Evolutionary conservation across 2,113 vertebrate genomes (phyloP).

Genomic region (Odobenus rosmarus): DNA sequence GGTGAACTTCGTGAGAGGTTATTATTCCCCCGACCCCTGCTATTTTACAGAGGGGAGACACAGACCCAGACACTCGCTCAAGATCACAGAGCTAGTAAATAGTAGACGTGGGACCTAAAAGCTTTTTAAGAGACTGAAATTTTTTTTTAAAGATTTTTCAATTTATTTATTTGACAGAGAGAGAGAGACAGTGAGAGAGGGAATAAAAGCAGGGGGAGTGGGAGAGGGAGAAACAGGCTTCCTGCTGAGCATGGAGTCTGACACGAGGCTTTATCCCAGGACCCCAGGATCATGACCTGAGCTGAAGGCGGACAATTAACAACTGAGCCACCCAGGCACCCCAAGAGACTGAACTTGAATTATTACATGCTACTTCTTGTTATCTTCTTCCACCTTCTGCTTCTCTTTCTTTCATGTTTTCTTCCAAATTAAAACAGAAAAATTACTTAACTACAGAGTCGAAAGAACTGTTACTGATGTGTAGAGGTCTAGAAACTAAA

Average conservation of each 20-base stretch:
- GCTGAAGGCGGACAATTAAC: too few relatives aligned
- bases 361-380: neutral
- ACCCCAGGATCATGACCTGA: too few relatives aligned
- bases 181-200: too few relatives aligned
- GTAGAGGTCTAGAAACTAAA: neutral
- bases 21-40: too few relatives aligned
- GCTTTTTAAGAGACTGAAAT: neutral
- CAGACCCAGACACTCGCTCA: neutral
- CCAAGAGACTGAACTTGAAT: neutral
- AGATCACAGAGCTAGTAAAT: neutral
- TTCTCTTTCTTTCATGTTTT: neutral
- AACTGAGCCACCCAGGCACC: too few relatives aligned
- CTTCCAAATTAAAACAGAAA: neutral
- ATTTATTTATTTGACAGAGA: too few relatives aligned
- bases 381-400: neutral
- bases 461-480: neutral
- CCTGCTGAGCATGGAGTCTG: too few relatives aligned
- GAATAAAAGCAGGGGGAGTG: too few relatives aligned
- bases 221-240: too few relatives aligned
- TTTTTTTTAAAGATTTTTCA: too few relatives aligned
- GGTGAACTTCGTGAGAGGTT: neutral
- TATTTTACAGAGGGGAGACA: neutral
- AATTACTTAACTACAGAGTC: neutral
- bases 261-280: too few relatives aligned
- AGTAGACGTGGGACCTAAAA: neutral